Evolutionary conservation across 2,888 invertebrate genomes (phyloP), one percentile per base, ranked within the genome.

Genomic region (Polymixis flavicincta): DNA sequence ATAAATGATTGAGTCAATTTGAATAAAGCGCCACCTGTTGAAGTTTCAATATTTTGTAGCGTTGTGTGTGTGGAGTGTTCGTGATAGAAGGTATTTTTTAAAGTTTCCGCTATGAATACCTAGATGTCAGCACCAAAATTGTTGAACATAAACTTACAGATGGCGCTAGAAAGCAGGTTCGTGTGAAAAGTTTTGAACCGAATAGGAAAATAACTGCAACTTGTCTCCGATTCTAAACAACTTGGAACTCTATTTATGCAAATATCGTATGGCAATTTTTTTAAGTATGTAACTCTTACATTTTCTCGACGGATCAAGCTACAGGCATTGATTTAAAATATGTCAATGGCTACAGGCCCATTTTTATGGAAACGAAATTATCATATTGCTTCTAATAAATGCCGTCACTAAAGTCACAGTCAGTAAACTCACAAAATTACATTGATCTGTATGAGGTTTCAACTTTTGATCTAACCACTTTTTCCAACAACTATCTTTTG

Each of bases 91-190:
- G 14, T 6, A 11, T n/a, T 59, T 52, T 4, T 28, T 9, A 25
- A 57, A 25, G 32, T 14, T 75, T 50, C 50, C 6, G 0, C 0
- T 0, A n/a, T 54, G 11, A 17, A 17, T 6, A 13, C 4, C 59
- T 68, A 83, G 84, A 71, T 86, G 84, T 60, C 86, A 74, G 68
- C 60, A 69, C 55, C 32, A 5, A 8, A 4, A 14, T 25, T 76
- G 42, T 28, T 13, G 19, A 37, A 0, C 25, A 9, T 9, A 2
- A 37, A 28, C 9, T 8, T 22, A 72, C 14, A 85, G 85, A 84
- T 85, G 82, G 67, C 80, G 68, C 13, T 32, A 1, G 55, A 17
- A 6, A 45, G 5, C n/a, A 0, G 3, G 7, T 60, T 59, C 1
- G 2, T 17, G 42, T 6, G 13, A 28, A 75, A 78, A 78, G 63